Conservation (phyloP, 2,113 vertebrate species). For the Poecile atricapillus region DNA sequence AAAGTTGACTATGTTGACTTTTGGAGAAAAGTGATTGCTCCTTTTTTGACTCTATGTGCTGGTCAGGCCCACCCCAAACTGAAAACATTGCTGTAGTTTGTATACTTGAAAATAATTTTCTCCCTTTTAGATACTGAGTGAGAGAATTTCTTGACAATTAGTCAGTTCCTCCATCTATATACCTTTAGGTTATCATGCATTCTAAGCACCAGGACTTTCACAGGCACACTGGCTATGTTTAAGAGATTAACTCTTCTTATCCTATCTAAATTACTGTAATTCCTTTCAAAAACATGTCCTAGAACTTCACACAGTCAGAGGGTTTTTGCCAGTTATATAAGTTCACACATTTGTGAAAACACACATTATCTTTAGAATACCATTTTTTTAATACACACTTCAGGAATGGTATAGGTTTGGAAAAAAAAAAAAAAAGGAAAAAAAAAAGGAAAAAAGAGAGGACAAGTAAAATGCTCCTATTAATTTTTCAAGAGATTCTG, state of each 20-base stretch:
- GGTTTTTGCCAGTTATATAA: neutral
- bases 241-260: neutral
- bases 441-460: neutral
- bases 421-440: neutral
- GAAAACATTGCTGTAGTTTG: neutral
- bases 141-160: neutral
- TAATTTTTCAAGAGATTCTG: neutral
- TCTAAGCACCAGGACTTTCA: neutral
- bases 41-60: neutral
- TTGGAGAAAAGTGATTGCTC: neutral
- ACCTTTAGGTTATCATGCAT: neutral
- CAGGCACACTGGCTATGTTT: neutral
- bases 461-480: neutral
- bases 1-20: neutral
- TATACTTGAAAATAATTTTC: neutral
- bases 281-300: neutral
- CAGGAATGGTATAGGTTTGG: neutral
- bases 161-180: neutral
- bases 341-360: neutral
- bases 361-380: neutral
- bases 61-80: neutral
- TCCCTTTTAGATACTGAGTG: neutral
- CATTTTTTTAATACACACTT: neutral
- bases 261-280: neutral
- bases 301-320: accelerated